Base-by-base conservation (phyloP, 2,113 vertebrate genomes). In the Cyrtonyx montezumae region DNA sequence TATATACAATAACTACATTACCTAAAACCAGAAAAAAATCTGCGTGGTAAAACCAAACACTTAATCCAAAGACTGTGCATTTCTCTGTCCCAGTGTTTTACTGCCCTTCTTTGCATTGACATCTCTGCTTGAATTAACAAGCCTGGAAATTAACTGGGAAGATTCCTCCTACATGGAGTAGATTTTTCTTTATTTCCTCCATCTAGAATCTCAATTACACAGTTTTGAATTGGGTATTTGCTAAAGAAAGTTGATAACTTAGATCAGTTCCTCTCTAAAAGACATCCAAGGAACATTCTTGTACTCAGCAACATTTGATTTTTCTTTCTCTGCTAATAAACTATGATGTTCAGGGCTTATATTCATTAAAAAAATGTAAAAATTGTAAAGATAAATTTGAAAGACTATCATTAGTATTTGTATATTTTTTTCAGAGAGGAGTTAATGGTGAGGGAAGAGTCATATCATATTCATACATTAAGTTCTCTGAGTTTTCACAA, bases 201-300 rank as follows among this genome's bases (percentile, higher is more conserved):
- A 22, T 17, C 25, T 34, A 15, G 13, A 7, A 19, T 73, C 8
- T 74, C 56, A 9, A 11, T 19, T 3, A 30, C 1, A 1, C 1
- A 7, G 5, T 13, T 76, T 3, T 63, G 42, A 11, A 81, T 28
- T 6, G 48, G 7, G 5, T 36, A 26, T 56, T 71, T 70, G 9
- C 6, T 45, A 32, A 67, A 90, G 26, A 75, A 88, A 26, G 7
- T 55, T 12, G 59, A 2, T 58, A 43, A 42, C 32, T 46, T 58
- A 4, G 8, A 43, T 43, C 21, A 22, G 7, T 9, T 65, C 10
- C 4, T 80, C 13, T 70, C 11, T 55, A 68, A 70, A 2, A 67
- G 1, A 2, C n/a, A 34, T 14, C 5, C 45, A 70, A 59, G 11
- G 26, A 91, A 48, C 3, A 65, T 58, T 79, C 23, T 83, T 26